Conservation (phyloP, 2,113 vertebrate genomes). For the Onychostoma macrolepis region DNA sequence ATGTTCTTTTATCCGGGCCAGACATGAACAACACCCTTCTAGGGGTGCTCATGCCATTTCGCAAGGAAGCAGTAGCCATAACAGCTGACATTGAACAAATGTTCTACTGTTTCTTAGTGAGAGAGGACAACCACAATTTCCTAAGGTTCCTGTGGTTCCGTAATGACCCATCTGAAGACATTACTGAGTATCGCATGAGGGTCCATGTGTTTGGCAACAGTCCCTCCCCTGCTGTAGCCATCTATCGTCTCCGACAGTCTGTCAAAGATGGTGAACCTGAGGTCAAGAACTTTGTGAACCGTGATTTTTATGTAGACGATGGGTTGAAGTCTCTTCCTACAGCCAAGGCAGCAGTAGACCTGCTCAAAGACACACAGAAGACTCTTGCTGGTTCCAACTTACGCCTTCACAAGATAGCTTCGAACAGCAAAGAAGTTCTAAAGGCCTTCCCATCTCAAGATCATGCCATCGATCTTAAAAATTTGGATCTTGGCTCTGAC, state of each 20-base stretch:
- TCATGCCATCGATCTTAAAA: slow-evolving; percentile 42
- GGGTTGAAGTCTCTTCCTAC: slow-evolving; percentile 44
- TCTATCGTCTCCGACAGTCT: background rate
- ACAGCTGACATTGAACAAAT: slow-evolving; percentile 50
- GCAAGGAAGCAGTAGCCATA: slow-evolving; percentile 21
- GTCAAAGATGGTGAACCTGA: background rate
- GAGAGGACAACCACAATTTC: background rate
- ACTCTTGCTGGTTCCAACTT: slow-evolving; percentile 31
- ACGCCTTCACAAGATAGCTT: slow-evolving; percentile 51
- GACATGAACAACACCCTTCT: slow-evolving; percentile 46
- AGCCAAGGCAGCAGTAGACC: background rate
- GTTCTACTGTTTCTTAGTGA: slow-evolving; percentile 46
- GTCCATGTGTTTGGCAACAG: slow-evolving; percentile 22
- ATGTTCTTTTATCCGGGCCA: background rate
- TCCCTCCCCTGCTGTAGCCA: background rate
- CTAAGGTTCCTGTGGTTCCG: slow-evolving; percentile 47
- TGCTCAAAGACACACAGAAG: slow-evolving; percentile 26
- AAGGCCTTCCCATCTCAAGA: slow-evolving; percentile 44
- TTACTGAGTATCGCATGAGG: slow-evolving; percentile 49
- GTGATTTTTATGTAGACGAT: slow-evolving; percentile 32
- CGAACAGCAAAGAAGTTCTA: slow-evolving; percentile 45
- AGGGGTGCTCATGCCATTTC: slow-evolving; percentile 32
- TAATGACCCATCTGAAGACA: slow-evolving; percentile 34
- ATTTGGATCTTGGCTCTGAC: background rate
- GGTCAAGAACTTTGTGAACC: slow-evolving; percentile 28